These are phyloP conservation scores for Pocillopora verrucosa DNA, from an alignment of 64 coral and sea anemone genomes.

Conservation along the genomic window DNA sequence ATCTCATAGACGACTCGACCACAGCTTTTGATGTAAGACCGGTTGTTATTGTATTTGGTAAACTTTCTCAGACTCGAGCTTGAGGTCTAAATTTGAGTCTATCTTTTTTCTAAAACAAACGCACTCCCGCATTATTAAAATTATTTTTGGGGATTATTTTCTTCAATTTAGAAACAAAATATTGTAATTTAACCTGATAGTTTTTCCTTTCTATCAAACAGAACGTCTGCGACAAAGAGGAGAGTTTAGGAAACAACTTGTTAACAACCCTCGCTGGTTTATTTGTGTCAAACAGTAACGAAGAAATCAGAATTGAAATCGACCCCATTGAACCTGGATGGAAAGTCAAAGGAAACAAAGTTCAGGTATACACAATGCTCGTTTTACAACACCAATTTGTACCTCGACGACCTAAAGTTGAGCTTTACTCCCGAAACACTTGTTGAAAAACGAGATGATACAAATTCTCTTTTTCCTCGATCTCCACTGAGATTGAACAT, in stretches of 20 bases:
- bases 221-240: constrained; percentile 17
- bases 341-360: constrained; percentile 21
- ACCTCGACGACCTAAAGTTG: too few species aligned
- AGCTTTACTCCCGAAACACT: too few species aligned
- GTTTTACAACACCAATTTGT: too few species aligned
- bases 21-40: not conserved
- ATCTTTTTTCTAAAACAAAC: not conserved
- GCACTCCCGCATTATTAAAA: too few species aligned
- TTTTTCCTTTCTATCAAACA: not conserved
- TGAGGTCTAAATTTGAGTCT: not conserved
- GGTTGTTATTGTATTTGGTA: too few species aligned
- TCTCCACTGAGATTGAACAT: too few species aligned
- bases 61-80: not conserved
- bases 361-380: not conserved
- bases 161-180: not conserved
- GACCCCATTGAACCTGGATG: not conserved
- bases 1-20: not conserved
- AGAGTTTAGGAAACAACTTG: not conserved
- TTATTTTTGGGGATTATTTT: too few species aligned
- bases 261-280: constrained; percentile 5
- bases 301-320: constrained; percentile 21
- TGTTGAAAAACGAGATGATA: too few species aligned
- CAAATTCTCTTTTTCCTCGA: too few species aligned
- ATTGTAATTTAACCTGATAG: not conserved
- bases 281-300: constrained; percentile 21